Base-by-base conservation (phyloP, 2,797 vertebrate species). In the Tragopan temminckii region DNA sequence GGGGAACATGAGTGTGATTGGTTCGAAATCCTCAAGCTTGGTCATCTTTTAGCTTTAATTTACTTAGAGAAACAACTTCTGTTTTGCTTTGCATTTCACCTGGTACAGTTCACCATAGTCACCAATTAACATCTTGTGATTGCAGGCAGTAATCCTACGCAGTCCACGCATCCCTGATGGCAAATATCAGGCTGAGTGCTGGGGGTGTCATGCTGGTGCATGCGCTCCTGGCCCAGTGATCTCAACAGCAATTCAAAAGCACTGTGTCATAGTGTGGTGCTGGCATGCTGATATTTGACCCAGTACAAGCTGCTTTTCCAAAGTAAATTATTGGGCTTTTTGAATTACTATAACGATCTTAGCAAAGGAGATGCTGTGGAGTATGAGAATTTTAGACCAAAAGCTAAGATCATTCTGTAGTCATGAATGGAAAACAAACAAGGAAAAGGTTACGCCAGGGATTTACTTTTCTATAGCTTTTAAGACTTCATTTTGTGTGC, bases 31-130 rank as follows among this genome's bases (percentile, higher is more conserved):
- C 96, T 96, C 94, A 94, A 96, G 93, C 81, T 96, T 89, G 96
- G 95, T 93, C 91, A 68, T 48, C 93, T 97, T 97, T 97, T 96
- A 97, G 95, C 95, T 97, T 97, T 96, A 97, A 97, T 97, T 97
- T 88, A 96, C 85, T 94, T 85, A n/a, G 87, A 97, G 95, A 96
- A 97, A 95, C 87, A 88, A 50, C 63, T 95, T 95, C 95, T 97
- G 85, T 67, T 96, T 95, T 95, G 93, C 94, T 96, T 95, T 92
- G 80, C 70, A 90, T 93, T 94, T 96, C 55, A 77, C 83, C 84
- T 92, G 76, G 94, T 95, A 42, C 29, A 80, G 89, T 80, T 75
- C 93, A 85, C 93, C 89, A 85, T 29, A 62, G 69, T 79, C 94
- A 84, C 90, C 86, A 94, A 81, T 94, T 94, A 97, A 70, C 62